A percentile compares a stretch with the other conserved stretches of the same genome.
phyloP scores from a whole-genome alignment of 2,113 vertebrate genomes.

The Phylloscopus trochilus region DNA sequence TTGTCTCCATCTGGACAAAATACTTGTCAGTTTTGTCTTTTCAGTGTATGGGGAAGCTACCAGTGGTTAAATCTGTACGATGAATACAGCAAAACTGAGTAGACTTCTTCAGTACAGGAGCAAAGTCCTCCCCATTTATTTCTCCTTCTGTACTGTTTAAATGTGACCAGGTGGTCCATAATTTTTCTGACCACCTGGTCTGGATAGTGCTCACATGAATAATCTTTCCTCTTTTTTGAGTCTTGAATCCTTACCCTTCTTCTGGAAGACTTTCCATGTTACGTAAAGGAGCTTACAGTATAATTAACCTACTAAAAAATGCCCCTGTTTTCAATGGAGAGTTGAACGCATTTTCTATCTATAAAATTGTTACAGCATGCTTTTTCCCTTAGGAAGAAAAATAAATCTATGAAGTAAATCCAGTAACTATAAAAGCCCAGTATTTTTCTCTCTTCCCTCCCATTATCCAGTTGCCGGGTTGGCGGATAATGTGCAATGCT shows the following conservation, averaged over 20 bases:
- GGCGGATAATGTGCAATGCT: not conserved
- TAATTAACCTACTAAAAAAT: slow-evolving; percentile 42
- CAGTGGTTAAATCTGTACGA: not conserved
- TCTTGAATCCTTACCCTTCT: not conserved
- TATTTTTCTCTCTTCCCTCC: slow-evolving; percentile 7
- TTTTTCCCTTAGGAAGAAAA: slow-evolving; percentile 17
- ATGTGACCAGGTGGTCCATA: not conserved
- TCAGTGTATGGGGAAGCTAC: not conserved
- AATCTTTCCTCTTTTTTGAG: not conserved
- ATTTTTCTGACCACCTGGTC: not conserved
- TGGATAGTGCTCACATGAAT: not conserved
- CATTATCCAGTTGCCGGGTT: not conserved
- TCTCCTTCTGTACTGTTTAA: not conserved
- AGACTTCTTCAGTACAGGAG: not conserved
- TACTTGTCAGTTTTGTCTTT: not conserved
- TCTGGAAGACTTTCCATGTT: slow-evolving; percentile 32
- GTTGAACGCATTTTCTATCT: slow-evolving; percentile 36
- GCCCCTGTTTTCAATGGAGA: slow-evolving; percentile 25
- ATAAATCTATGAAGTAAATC: slow-evolving; percentile 21
- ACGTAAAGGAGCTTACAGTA: not conserved
- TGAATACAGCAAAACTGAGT: not conserved
- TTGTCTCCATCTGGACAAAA: not conserved
- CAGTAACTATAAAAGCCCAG: not conserved
- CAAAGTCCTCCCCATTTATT: not conserved
- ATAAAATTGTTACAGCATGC: slow-evolving; percentile 40